A percentile compares a stretch with the other conserved stretches of the same genome.
Conservation (phyloP, 2,888 invertebrate species). For the Phragmatobia fuliginosa region DNA sequence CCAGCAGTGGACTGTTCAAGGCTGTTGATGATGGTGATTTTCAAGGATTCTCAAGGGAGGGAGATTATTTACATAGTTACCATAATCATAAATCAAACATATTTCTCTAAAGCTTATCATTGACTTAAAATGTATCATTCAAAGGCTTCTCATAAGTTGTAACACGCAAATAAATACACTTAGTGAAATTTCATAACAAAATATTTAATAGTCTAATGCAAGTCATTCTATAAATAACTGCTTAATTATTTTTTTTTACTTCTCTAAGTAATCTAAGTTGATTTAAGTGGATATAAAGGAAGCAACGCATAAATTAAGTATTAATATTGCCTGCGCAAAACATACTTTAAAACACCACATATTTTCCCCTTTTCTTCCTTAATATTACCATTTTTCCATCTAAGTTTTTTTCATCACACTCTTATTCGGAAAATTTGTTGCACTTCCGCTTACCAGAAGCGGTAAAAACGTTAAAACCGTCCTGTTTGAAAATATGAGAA, state of each 20-base stretch:
- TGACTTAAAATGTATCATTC: not conserved
- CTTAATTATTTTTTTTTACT: constrained; percentile 24
- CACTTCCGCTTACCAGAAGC: constrained; percentile 73
- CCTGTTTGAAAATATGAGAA: constrained; percentile 76
- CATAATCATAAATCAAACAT: no score
- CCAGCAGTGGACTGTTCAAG: no score
- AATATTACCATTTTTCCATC: constrained; percentile 56
- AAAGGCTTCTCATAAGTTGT: no score
- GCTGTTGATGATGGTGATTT: no score
- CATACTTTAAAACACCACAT: constrained; percentile 60
- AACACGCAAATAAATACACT: not conserved
- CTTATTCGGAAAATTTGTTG: constrained; percentile 75
- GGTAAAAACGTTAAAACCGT: constrained; percentile 75
- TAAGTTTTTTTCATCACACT: constrained; percentile 64
- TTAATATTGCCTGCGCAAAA: constrained; percentile 51
- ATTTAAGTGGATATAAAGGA: constrained; percentile 37
- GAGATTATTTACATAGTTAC: no score
- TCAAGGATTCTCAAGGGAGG: no score
- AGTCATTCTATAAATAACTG: constrained; percentile 4
- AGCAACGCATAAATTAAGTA: constrained; percentile 59
- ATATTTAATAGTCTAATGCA: constrained; percentile 3
- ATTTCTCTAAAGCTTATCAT: no score
- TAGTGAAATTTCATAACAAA: not conserved
- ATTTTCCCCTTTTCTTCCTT: constrained; percentile 56
- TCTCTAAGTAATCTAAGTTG: constrained; percentile 28